Conservation (phyloP, 1,140 invertebrate species). For the Leptopilina clavipes region DNA sequence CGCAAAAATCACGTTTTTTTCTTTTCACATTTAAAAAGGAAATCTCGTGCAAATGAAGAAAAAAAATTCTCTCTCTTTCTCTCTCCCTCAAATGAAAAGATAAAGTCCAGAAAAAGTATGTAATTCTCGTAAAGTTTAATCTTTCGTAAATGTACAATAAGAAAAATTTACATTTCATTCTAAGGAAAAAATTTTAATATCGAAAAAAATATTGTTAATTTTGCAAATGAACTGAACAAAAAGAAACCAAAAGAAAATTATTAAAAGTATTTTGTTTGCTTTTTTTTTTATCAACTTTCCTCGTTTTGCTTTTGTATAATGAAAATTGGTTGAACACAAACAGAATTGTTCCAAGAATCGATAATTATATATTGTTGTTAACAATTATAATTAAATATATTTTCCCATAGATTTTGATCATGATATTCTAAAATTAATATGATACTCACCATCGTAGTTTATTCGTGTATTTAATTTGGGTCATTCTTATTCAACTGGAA, state of each 20-base stretch:
- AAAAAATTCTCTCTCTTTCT: too few species aligned
- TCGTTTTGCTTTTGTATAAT: too few species aligned
- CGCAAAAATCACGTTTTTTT: not conserved
- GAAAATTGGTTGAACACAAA: not conserved
- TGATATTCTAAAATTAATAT: not conserved
- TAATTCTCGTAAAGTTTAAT: constrained; percentile 9
- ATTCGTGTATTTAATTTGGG: not conserved
- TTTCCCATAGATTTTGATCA: not conserved
- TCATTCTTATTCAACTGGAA: constrained; percentile 17
- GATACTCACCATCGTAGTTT: not conserved
- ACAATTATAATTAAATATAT: not conserved
- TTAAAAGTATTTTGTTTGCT: too few species aligned
- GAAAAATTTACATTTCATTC: too few species aligned
- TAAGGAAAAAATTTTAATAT: too few species aligned
- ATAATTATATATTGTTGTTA: too few species aligned
- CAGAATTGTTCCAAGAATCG: too few species aligned
- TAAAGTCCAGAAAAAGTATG: not conserved
- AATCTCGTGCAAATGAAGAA: constrained; percentile 8
- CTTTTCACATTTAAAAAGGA: not conserved
- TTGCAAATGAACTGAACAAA: too few species aligned
- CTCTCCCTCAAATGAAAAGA: not conserved
- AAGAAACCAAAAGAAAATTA: too few species aligned
- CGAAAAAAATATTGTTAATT: too few species aligned
- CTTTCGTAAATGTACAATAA: not conserved
- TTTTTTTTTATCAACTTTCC: too few species aligned